Base-by-base conservation (phyloP, 1,140 invertebrate genomes). In the Helicoverpa zea region DNA sequence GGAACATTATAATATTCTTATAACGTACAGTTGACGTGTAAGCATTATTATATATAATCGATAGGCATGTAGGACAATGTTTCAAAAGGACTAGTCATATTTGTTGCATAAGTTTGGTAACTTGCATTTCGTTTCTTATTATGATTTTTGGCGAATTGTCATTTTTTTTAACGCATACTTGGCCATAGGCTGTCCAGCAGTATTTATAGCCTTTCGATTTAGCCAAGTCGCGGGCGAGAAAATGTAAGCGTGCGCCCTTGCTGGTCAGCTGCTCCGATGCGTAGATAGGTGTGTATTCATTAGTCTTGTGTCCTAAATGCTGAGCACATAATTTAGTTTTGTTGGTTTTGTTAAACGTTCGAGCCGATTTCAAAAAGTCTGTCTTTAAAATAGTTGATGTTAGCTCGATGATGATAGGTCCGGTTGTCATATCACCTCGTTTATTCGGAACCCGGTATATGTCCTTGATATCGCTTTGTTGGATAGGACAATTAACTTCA, bases 211-310 rank as follows among this genome's bases (percentile, higher is more conserved):
- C 9, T 47, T 77, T 78, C 5, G 49, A n/a, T 29, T 78, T 83
- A 16, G 56, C 73, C 7, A 84, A 52, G 23, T 84, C 83, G 0
- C 83, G 52, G 61, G 83, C 75, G 9, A 84, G 54, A 30, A 64
- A 84, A 14, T 78, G 35, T 14, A 82, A 14, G 0, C 81, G 4
- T 3, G 74, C 18, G 74, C 49, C 81, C 43, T 76, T 84, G 0
- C 72, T 64, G 49, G 84, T 85, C 0, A 85, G 66, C 12, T 85
- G 84, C 43, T 85, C 80, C 2, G 82, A 76, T 10, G 83, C 64
- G 78, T 79, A 85, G 7, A 83, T 74, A 23, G 84, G 84, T 13
- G 79, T 77, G 29, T 85, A 72, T 54, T 58, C 64, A 18, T 43
- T 18, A 14, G 54, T 73, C 0, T 14, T 52, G 13, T 72, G 68